A percentile compares a stretch with the other conserved stretches of the same genome.
These are phyloP conservation scores for Anguilla obscura DNA, from an alignment of 2,797 vertebrate species.

Conservation along the genomic window DNA sequence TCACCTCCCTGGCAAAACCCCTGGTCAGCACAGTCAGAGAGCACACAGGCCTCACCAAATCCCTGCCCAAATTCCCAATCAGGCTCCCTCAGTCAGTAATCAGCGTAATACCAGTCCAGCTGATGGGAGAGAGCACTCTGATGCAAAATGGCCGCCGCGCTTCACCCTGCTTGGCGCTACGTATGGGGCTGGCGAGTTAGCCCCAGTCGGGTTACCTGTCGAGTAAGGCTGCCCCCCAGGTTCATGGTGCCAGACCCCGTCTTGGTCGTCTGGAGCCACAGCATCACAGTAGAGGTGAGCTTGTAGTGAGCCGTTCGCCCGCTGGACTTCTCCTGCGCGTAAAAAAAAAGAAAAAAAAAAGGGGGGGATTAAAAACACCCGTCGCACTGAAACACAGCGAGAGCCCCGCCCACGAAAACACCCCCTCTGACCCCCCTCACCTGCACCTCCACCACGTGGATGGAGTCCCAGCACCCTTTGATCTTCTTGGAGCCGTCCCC, in stretches of 20 bases:
- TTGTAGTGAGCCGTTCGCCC: constrained; percentile 98
- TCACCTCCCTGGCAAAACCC: background rate
- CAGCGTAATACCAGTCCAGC: background rate
- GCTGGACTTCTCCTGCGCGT: constrained; percentile 90
- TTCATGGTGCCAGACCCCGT: constrained; percentile 97
- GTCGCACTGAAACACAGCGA: background rate
- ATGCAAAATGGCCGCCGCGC: background rate
- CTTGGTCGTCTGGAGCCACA: constrained; percentile 99
- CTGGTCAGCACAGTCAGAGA: background rate
- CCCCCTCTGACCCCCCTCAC: constrained; percentile 66
- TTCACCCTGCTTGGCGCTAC: background rate
- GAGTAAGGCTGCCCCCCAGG: constrained; percentile 95
- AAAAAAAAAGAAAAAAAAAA: constrained; percentile 17
- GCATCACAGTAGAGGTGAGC: constrained; percentile 98
- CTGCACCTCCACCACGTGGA: constrained; percentile 99
- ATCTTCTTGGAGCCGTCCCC: constrained; percentile 99
- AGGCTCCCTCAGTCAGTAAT: background rate
- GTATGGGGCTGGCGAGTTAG: background rate
- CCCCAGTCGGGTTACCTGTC: constrained; percentile 78
- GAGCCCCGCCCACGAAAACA: background rate
- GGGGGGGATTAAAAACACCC: background rate
- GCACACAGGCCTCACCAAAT: background rate
- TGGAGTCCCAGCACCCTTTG: constrained; percentile 99
- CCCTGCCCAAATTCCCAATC: background rate
- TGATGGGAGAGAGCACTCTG: background rate